Percentiles rank a stretch among this genome's conserved stretches.
Conservation (phyloP, 2,113 vertebrate species). For the Stomatorhinus ivindoensis region DNA sequence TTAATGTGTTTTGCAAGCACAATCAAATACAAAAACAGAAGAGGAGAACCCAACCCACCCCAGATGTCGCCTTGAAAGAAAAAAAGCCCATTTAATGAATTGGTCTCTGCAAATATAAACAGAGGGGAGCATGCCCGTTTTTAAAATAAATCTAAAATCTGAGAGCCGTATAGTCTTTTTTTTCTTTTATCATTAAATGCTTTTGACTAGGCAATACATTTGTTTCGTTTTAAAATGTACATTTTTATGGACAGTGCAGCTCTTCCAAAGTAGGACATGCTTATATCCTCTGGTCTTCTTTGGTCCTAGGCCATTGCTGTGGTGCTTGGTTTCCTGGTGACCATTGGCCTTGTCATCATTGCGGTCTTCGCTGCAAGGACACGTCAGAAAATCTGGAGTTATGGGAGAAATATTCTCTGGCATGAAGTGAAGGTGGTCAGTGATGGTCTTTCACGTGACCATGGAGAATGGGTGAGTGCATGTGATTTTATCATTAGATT, state of each 20-base stretch:
- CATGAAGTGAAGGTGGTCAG: conserved; percentile 57
- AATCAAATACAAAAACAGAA: too few species aligned
- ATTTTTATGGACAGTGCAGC: background rate
- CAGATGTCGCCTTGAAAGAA: too few species aligned
- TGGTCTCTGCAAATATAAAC: too few species aligned
- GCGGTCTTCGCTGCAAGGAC: conserved; percentile 78
- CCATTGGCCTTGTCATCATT: conserved; percentile 72
- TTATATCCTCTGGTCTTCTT: conserved; percentile 10
- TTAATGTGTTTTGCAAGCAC: too few species aligned
- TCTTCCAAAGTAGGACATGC: background rate
- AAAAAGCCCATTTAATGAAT: too few species aligned
- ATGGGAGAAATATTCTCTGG: conserved; percentile 74
- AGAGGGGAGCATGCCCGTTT: background rate
- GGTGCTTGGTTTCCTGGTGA: conserved; percentile 74
- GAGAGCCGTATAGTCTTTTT: background rate
- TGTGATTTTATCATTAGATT: background rate
- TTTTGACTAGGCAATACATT: background rate
- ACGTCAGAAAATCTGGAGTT: conserved; percentile 61
- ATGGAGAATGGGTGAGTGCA: conserved; percentile 77
- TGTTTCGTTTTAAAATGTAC: background rate
- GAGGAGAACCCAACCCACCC: too few species aligned
- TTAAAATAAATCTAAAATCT: background rate
- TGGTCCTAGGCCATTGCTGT: conserved; percentile 72
- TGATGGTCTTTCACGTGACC: conserved; percentile 54
- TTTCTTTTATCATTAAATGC: background rate